Percentiles rank a stretch among this genome's conserved stretches.
Conservation (phyloP, 2,888 invertebrate species). For the Caenorhabditis afra region DNA sequence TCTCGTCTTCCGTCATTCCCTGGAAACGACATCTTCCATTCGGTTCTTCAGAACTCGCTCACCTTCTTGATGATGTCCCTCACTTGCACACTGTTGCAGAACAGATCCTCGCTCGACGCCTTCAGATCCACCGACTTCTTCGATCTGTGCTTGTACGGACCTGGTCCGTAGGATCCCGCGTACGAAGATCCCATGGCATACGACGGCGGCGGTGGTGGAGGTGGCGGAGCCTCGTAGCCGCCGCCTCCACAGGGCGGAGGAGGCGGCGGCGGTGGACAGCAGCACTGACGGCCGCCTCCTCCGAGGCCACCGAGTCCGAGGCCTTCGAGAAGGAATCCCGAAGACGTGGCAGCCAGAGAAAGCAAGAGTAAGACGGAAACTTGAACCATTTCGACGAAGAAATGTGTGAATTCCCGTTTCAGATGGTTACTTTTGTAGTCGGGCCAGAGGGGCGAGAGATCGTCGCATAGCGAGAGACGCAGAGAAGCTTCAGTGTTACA, state of each 20-base stretch:
- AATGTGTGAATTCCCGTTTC: constrained; percentile 44
- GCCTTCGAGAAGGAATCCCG: constrained; percentile 57
- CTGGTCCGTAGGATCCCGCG: constrained; percentile 42
- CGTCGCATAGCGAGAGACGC: constrained; percentile 5
- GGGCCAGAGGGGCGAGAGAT: neutral
- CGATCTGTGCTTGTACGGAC: constrained; percentile 41
- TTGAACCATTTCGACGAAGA: constrained; percentile 31
- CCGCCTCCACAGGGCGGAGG: constrained; percentile 59
- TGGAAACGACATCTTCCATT: neutral
- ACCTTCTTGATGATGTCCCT: constrained; percentile 59
- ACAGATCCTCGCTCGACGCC: constrained; percentile 50
- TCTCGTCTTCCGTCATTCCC: constrained; percentile 57
- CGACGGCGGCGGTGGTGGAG: constrained; percentile 49
- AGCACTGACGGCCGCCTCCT: constrained; percentile 47
- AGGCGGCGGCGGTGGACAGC: constrained; percentile 58
- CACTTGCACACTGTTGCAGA: constrained; percentile 56
- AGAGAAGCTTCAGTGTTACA: constrained; percentile 51
- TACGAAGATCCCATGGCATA: constrained; percentile 35
- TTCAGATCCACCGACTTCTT: constrained; percentile 45
- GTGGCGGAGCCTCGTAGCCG: constrained; percentile 49
- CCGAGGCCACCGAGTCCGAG: constrained; percentile 49
- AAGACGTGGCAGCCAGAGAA: constrained; percentile 31
- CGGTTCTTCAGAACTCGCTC: neutral
- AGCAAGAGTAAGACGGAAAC: constrained; percentile 37
- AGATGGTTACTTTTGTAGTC: constrained; percentile 49